Evolutionary conservation across 2,113 vertebrate genomes (phyloP).

Genomic region (Grammomys surdaster): DNA sequence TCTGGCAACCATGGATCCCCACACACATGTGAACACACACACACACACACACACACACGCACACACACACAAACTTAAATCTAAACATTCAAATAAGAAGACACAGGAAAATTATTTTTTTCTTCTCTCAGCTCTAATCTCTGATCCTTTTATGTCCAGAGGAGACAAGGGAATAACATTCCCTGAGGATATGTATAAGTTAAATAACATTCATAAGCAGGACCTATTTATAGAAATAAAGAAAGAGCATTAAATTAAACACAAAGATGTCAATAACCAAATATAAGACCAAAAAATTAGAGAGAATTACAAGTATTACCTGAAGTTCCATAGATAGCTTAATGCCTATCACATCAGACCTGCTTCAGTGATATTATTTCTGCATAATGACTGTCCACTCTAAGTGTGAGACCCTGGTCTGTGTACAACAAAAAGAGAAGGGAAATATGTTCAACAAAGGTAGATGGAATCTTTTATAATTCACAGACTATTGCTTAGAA

Average conservation of each 20-base stretch:
- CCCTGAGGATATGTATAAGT: neutral
- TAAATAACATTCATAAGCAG: neutral
- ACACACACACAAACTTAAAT: neutral
- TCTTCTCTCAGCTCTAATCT: neutral
- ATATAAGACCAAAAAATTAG: neutral
- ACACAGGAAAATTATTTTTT: neutral
- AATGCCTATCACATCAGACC: conserved; percentile 26
- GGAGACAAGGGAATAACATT: neutral
- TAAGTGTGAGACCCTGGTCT: neutral
- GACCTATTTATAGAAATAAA: neutral
- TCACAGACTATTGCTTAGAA: conserved; percentile 41
- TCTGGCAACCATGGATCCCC: too few relatives aligned
- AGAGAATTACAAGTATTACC: conserved; percentile 48
- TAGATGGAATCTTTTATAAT: neutral
- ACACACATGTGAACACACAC: neutral
- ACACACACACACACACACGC: neutral
- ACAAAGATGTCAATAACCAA: conserved; percentile 12
- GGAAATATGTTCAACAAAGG: neutral
- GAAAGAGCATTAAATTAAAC: neutral
- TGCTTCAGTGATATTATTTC: conserved; percentile 21
- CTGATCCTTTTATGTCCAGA: neutral
- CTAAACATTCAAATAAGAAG: neutral
- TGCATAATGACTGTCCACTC: neutral
- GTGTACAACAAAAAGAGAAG: neutral
- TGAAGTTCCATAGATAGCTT: neutral